These are phyloP conservation scores for Zaprionus gabonicus DNA, from an alignment of 1,140 invertebrate genomes.

Conservation along the genomic window DNA sequence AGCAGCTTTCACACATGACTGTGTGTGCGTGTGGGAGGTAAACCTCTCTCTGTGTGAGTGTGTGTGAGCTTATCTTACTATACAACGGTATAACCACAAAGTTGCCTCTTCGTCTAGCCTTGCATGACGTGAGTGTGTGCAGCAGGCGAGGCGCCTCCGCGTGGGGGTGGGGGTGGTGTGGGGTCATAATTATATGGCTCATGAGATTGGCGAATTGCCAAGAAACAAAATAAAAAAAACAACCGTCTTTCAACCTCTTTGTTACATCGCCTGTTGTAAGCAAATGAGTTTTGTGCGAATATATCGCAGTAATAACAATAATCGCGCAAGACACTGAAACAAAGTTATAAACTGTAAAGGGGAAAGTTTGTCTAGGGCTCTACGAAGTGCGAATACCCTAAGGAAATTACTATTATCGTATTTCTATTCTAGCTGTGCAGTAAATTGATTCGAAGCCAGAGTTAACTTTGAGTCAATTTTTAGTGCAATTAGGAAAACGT, in stretches of 20 bases:
- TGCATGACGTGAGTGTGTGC: slow-evolving; percentile 44
- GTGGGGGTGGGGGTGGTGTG: neutral
- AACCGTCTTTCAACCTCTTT: slow-evolving; percentile 38
- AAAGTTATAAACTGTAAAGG: slow-evolving; percentile 9
- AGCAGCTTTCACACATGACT: slow-evolving; percentile 37
- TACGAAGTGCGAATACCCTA: slow-evolving; percentile 9
- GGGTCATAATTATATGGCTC: slow-evolving; percentile 40
- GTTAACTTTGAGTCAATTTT: neutral
- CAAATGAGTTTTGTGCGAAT: slow-evolving; percentile 43
- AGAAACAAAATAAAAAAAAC: slow-evolving; percentile 41
- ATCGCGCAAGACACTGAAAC: neutral
- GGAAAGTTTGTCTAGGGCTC: slow-evolving; percentile 10
- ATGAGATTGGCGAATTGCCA: slow-evolving; percentile 52
- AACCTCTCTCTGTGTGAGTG: neutral
- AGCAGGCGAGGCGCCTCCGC: neutral
- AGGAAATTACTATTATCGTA: neutral
- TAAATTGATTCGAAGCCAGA: neutral
- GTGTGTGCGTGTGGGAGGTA: neutral
- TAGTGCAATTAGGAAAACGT: neutral
- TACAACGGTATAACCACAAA: slow-evolving; percentile 31
- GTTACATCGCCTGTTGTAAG: slow-evolving; percentile 48
- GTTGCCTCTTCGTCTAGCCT: slow-evolving; percentile 40
- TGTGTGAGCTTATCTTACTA: slow-evolving; percentile 5
- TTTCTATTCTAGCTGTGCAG: neutral
- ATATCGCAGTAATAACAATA: slow-evolving; percentile 8